Conservation (phyloP, 64 coral and sea anemone species). For the Montipora foliosa region DNA sequence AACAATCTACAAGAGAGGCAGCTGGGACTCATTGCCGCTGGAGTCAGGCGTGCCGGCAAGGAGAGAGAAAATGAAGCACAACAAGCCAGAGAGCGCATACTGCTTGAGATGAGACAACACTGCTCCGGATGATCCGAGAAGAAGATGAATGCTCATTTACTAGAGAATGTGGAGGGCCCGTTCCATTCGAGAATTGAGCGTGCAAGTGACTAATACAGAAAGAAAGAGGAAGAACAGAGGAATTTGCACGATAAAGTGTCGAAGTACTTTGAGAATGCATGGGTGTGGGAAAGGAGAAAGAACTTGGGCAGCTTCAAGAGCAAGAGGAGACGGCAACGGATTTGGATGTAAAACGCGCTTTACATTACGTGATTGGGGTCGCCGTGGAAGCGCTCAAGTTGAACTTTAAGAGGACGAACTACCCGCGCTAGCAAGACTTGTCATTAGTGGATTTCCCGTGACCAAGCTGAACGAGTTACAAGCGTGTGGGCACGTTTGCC, state of each 20-base stretch:
- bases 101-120: not conserved
- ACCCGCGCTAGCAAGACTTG: not conserved
- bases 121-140: not conserved
- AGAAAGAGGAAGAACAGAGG: not conserved
- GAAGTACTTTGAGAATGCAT: not conserved
- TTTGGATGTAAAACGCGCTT: not conserved
- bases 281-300: not conserved
- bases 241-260: not conserved
- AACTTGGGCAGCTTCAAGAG: not conserved
- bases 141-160: not conserved
- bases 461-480: too few species aligned
- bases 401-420: not conserved
- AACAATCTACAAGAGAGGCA: not conserved
- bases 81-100: not conserved
- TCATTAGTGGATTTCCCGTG: not conserved
- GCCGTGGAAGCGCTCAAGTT: not conserved
- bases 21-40: not conserved
- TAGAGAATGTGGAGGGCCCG: not conserved
- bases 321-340: not conserved
- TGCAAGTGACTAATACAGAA: not conserved
- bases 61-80: not conserved
- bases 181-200: not conserved
- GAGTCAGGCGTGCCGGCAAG: not conserved
- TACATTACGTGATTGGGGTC: not conserved
- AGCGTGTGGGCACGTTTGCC: too few species aligned